Evolutionary conservation across 2,113 vertebrate genomes (phyloP).

Genomic region (Clarias gariepinus): DNA sequence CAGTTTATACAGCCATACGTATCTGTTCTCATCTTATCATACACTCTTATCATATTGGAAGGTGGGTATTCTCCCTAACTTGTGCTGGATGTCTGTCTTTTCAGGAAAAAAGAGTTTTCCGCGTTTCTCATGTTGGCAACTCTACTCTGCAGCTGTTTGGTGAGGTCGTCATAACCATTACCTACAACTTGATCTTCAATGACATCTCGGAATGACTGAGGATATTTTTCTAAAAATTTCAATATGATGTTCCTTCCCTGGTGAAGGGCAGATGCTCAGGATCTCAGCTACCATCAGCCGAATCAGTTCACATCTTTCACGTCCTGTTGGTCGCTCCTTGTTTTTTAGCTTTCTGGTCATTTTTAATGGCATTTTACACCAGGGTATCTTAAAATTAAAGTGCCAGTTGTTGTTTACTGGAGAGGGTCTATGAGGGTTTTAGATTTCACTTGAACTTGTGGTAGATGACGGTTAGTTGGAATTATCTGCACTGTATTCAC

Average conservation of each 20-base stretch:
- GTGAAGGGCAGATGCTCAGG: slow-evolving; percentile 34
- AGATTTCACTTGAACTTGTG: too few relatives aligned
- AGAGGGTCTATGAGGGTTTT: too few relatives aligned
- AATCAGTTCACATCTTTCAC: slow-evolving; percentile 39
- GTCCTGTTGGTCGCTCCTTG: slow-evolving; percentile 24
- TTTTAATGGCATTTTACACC: slow-evolving; percentile 13
- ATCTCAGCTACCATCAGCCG: slow-evolving; percentile 32
- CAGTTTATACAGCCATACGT: slow-evolving; percentile 10
- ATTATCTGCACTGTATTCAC: too few relatives aligned
- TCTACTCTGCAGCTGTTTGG: slow-evolving; percentile 4
- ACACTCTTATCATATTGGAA: slow-evolving; percentile 7
- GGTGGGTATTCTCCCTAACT: slow-evolving; percentile 30
- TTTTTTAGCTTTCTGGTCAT: neutral
- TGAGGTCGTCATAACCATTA: slow-evolving; percentile 41
- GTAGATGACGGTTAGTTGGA: too few relatives aligned
- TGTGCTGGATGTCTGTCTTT: slow-evolving; percentile 36
- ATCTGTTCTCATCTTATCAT: too few relatives aligned
- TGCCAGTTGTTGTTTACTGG: too few relatives aligned
- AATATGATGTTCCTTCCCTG: slow-evolving; percentile 40
- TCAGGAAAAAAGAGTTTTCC: slow-evolving; percentile 10
- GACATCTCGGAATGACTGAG: slow-evolving; percentile 26
- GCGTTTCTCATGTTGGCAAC: slow-evolving; percentile 24
- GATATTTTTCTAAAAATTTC: slow-evolving; percentile 28
- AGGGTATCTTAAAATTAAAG: too few relatives aligned
- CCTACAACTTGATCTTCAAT: slow-evolving; percentile 7